Base-by-base conservation (phyloP, 2,888 invertebrate species). In the Helobdella robusta region DNA sequence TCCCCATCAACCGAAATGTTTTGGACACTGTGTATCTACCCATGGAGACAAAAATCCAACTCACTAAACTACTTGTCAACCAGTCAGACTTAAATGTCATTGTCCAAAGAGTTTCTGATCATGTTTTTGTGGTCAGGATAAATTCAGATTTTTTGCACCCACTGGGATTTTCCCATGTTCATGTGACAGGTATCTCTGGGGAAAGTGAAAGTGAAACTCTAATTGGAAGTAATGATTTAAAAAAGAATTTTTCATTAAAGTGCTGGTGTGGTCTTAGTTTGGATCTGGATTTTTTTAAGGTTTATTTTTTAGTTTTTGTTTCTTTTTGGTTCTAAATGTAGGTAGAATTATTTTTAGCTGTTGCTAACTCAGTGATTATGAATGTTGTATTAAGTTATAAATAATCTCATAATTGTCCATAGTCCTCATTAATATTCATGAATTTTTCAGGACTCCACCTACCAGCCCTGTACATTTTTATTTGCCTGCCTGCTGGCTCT, bases 241-340 rank as follows among this genome's bases (percentile, higher is more conserved):
- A n/a, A n/a, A n/a, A n/a, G n/a, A n/a, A n/a, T n/a, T n/a, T n/a
- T n/a, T 6, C 11, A 11, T 32, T 61, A 11, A 40, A 5, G 2
- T 61, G 61, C 28, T 61, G 61, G 61, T 61, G 61, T 23, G 44
- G 61, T 25, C 34, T 34, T 6, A 61, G 30, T 18, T 11, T 61
- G 61, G 46, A 61, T 61, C 30, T n/a, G 44, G 28, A 61, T 3
- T 61, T 36, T 23, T 61, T 61, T 32, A 44, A 61, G 30, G 61
- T 61, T 25, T 50, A 40, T 6, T 5, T 58, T 11, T 6, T 15
- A 11, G 8, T 25, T 58, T 11, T 32, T 6, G 11, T 15, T 40
- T 40, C 11, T 40, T 40, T 40, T 40, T 40, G 11, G 44, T 11
- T 40, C 44, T 40, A 40, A 15, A 15, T 40, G n/a, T 40, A 15